These are phyloP conservation scores for Phlogophora meticulosa DNA, from an alignment of 2,888 invertebrate species.

Conservation along the genomic window DNA sequence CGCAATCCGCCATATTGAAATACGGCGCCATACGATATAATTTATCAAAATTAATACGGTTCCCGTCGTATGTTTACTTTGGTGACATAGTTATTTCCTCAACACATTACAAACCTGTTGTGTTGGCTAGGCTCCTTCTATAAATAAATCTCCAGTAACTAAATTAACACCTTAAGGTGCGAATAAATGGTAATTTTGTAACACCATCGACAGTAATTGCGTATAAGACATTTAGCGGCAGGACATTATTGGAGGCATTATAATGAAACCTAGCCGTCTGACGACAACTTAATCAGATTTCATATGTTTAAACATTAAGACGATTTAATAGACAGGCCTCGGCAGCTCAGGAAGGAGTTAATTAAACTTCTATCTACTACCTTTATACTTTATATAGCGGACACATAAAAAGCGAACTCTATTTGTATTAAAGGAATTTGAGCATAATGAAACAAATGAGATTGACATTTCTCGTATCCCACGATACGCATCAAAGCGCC, in stretches of 20 bases:
- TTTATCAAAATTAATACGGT: conserved; percentile 76
- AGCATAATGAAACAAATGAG: conserved; percentile 3
- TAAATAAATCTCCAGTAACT: conserved; percentile 78
- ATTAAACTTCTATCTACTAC: conserved; percentile 34
- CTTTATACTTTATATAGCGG: conserved; percentile 21
- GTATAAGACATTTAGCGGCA: conserved; percentile 69
- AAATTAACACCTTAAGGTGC: conserved; percentile 80
- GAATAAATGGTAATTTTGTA: conserved; percentile 77
- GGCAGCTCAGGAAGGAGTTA: conserved; percentile 28
- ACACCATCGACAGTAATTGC: conserved; percentile 76
- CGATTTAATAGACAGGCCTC: conserved; percentile 38
- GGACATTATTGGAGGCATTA: conserved; percentile 63
- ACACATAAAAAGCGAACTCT: conserved; percentile 11
- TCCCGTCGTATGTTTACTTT: conserved; percentile 71
- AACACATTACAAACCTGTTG: conserved; percentile 71
- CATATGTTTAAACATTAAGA: conserved; percentile 43
- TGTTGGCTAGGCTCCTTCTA: conserved; percentile 73
- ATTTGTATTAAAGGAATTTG: conserved; percentile 20
- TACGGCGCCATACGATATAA: conserved; percentile 72
- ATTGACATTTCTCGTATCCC: conserved; percentile 7
- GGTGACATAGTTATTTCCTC: conserved; percentile 73
- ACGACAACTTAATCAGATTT: conserved; percentile 71
- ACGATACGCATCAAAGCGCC: not conserved
- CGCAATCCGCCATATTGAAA: conserved; percentile 71
- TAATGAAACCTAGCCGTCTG: conserved; percentile 67